These are phyloP conservation scores for Ennomos erosarius DNA, from an alignment of 2,888 invertebrate genomes.

Conservation along the genomic window DNA sequence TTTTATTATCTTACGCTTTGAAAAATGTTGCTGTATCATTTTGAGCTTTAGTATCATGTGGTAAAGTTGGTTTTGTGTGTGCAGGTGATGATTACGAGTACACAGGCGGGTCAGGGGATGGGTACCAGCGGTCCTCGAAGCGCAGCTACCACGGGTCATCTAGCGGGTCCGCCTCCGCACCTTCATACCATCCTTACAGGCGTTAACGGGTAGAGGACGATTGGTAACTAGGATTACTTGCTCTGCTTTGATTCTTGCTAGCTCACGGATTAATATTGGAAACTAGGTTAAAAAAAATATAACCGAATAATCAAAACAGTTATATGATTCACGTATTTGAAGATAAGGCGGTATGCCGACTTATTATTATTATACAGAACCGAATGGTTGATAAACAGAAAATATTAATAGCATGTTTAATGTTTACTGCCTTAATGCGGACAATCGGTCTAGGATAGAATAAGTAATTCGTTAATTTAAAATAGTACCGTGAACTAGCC, in stretches of 20 bases:
- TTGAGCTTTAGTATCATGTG: conserved; percentile 22
- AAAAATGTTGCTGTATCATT: conserved; percentile 37
- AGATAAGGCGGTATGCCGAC: too few relatives aligned
- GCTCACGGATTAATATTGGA: conserved; percentile 17
- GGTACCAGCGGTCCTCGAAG: conserved; percentile 77
- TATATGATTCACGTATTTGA: too few relatives aligned
- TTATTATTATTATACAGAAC: too few relatives aligned
- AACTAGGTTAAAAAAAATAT: too few relatives aligned
- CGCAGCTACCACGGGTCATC: conserved; percentile 73
- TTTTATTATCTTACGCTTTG: conserved; percentile 49
- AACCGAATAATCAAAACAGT: too few relatives aligned
- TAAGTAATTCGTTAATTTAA: neutral
- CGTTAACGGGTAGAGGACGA: conserved; percentile 61
- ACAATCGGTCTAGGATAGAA: neutral
- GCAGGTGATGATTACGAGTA: conserved; percentile 81
- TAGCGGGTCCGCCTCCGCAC: conserved; percentile 68
- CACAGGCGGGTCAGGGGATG: conserved; percentile 80
- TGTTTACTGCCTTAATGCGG: too few relatives aligned
- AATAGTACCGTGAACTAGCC: conserved; percentile 45
- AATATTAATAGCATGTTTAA: too few relatives aligned
- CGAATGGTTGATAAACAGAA: too few relatives aligned
- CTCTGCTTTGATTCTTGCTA: conserved; percentile 30
- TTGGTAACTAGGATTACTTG: conserved; percentile 40
- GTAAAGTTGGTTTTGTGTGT: conserved; percentile 34
- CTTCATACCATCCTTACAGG: conserved; percentile 81